Percentiles rank a stretch among this genome's conserved stretches.
These are phyloP conservation scores for Tetramorium alpestre DNA, from an alignment of 1,140 invertebrate genomes.

Conservation along the genomic window DNA sequence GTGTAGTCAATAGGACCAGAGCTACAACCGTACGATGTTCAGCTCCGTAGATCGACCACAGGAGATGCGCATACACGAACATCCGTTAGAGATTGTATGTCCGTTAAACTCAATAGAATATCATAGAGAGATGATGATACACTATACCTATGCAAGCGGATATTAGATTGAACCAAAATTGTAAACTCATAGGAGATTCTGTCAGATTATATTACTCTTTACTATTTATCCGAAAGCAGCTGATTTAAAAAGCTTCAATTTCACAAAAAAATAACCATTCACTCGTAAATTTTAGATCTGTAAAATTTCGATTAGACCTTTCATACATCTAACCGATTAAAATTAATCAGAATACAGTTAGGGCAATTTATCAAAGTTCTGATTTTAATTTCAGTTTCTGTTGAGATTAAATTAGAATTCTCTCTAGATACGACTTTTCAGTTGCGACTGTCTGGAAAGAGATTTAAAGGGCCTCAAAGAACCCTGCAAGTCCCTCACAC, in stretches of 20 bases:
- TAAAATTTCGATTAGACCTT: background rate
- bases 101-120: constrained; percentile 54
- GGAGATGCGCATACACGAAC: constrained; percentile 24
- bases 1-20: constrained; percentile 34
- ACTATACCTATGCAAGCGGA: background rate
- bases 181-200: constrained; percentile 17
- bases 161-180: constrained; percentile 36
- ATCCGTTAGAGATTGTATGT: constrained; percentile 40
- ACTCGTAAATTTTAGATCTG: background rate
- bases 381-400: background rate
- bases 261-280: background rate
- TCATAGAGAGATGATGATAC: constrained; percentile 45
- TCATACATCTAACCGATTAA: background rate
- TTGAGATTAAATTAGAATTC: background rate
- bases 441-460: background rate
- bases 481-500: background rate
- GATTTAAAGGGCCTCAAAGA: background rate
- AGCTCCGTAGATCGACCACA: constrained; percentile 33
- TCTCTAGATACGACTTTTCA: background rate
- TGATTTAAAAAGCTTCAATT: background rate
- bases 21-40: constrained; percentile 53
- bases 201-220: background rate
- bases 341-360: background rate
- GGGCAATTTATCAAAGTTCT: background rate
- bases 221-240: background rate